Percentiles rank a stretch among this genome's conserved stretches.
phyloP scores from a whole-genome alignment of 2,797 vertebrate species.

The Dryobates pubescens region DNA sequence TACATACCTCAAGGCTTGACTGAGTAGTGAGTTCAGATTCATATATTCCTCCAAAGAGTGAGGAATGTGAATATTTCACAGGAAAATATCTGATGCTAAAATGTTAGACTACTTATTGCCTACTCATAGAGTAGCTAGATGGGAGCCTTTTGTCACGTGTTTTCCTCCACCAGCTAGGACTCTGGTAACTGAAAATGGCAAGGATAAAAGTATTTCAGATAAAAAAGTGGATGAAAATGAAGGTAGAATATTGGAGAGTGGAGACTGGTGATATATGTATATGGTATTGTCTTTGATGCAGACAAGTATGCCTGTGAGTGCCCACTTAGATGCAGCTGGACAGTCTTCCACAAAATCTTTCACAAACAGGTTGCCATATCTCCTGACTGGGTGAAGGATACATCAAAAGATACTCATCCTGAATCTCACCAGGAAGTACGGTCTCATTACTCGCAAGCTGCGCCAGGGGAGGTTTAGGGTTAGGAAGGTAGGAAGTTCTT shows the following conservation, averaged over 20 bases:
- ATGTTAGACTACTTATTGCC: neutral
- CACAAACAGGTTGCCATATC: neutral
- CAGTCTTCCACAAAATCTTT: conserved; percentile 40
- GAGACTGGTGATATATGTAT: neutral
- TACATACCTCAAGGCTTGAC: neutral
- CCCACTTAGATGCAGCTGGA: neutral
- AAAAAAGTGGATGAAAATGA: neutral
- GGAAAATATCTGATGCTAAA: neutral
- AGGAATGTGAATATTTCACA: neutral
- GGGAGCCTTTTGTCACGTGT: neutral
- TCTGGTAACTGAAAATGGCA: neutral
- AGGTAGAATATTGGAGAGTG: neutral
- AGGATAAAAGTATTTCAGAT: neutral
- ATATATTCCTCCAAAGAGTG: neutral
- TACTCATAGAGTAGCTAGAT: neutral
- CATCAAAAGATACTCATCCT: neutral
- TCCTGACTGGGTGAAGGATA: neutral
- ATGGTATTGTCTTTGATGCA: neutral
- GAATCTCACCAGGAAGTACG: neutral
- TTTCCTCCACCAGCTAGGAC: neutral
- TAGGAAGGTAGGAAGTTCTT: too few relatives aligned
- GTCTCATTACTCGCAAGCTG: neutral
- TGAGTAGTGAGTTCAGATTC: neutral
- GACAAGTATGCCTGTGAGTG: neutral
- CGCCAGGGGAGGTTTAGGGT: too few relatives aligned